These are phyloP conservation scores for Naso thynnoides DNA, from an alignment of 2,797 vertebrate species.

Conservation along the genomic window DNA sequence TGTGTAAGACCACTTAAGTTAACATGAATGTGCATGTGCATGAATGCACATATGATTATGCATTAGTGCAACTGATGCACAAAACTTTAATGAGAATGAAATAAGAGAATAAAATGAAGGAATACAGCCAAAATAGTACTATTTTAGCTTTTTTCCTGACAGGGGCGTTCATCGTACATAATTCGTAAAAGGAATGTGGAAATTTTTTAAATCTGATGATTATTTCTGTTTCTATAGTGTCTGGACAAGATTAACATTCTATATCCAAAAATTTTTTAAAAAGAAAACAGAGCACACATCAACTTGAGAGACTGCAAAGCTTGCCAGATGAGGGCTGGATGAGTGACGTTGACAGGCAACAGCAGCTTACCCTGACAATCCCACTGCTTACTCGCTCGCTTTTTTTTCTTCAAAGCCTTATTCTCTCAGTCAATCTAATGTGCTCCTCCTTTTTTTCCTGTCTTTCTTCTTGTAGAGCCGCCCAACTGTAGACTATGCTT, in stretches of 20 bases:
- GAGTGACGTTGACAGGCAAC: conserved; percentile 57
- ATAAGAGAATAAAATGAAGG: no score
- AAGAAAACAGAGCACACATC: conserved; percentile 40
- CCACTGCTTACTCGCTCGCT: conserved; percentile 39
- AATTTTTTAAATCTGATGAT: no score
- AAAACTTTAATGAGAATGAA: no score
- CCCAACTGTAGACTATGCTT: conserved; percentile 42
- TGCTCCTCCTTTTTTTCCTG: conserved; percentile 19
- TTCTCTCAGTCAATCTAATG: conserved; percentile 47
- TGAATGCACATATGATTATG: conserved; percentile 3
- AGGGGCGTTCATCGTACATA: no score
- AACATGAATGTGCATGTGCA: conserved; percentile 1
- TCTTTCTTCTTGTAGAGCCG: conserved; percentile 31
- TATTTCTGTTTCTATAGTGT: no score
- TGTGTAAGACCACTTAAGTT: neutral
- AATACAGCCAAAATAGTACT: no score
- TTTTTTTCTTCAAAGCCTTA: conserved; percentile 37
- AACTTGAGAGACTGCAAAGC: conserved; percentile 39
- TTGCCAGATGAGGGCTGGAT: conserved; percentile 51
- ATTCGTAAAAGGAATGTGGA: no score
- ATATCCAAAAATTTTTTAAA: conserved; percentile 1
- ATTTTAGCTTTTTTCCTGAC: no score
- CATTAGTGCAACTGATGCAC: no score
- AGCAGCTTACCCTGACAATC: conserved; percentile 58
- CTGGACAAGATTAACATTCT: no score